Base-by-base conservation (phyloP, 1,140 invertebrate genomes). In the Tribolium madens region DNA sequence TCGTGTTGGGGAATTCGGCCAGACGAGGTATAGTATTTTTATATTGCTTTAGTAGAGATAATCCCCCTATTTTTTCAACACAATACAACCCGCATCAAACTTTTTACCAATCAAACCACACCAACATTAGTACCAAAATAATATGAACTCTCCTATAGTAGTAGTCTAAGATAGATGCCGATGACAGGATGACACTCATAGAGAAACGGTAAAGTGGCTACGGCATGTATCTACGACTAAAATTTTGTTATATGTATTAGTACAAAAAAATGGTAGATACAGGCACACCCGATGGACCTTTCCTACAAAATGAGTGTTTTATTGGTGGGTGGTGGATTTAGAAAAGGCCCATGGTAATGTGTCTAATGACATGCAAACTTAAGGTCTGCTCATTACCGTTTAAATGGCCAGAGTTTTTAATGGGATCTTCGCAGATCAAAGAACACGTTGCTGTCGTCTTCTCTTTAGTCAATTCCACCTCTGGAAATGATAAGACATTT, bases 331-430 rank as follows among this genome's bases (percentile, higher is more conserved):
- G 17, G 12, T 42, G 2, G 9, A 31, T 36, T 21, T 50, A 72
- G 70, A 72, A 72, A 72, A 72, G 47, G 70, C 50, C 70, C 46
- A 72, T 52, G 10, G 26, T 46, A 46, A 47, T 71, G 14, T 71
- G 17, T 48, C 12, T 74, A 13, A 46, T 42, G 31, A 21, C 78
- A 79, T 77, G 78, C 78, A 79, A 79, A 75, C 76, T 75, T 74
- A 73, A 71, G 52, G 75, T 76, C 78, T 76, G 73, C 79, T 75
- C 57, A 76, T 80, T 80, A 80, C 79, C 79, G 68, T 80, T 80
- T 74, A 72, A 36, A 75, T 77, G 79, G 76, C 71, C 21, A 73
- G 77, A 70, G 77, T 73, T 48, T 75, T 75, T 75, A 57, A 73
- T 52, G 71, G 18, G 18, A 53, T 73, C 48, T 73, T 50, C 50